A percentile compares a stretch with the other conserved stretches of the same genome.
These are phyloP conservation scores for Saccostrea glomerata DNA, from an alignment of 1,140 invertebrate genomes.

Conservation along the genomic window DNA sequence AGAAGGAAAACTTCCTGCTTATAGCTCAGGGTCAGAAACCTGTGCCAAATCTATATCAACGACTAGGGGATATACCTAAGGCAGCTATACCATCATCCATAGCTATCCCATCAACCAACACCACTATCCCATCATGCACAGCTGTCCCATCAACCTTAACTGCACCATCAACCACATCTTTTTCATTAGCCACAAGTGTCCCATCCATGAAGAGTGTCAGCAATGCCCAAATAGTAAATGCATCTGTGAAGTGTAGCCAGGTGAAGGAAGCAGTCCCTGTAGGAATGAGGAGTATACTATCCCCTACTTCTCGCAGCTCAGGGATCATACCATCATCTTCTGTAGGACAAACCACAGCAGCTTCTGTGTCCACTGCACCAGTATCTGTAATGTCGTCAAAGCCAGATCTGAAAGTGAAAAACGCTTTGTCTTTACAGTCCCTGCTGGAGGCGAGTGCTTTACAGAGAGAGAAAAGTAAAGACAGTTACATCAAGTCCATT, in stretches of 20 bases:
- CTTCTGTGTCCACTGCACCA: not conserved
- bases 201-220: constrained; percentile 10
- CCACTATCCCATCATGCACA: not conserved
- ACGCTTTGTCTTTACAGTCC: constrained; percentile 40
- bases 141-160: not conserved
- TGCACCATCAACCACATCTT: constrained; percentile 12
- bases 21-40: constrained; percentile 33
- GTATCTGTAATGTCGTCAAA: not conserved
- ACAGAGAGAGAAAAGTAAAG: constrained; percentile 46
- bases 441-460: constrained; percentile 50
- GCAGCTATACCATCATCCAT: constrained; percentile 20
- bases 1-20: constrained; percentile 45
- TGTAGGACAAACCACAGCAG: not conserved
- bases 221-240: not conserved
- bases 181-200: not conserved
- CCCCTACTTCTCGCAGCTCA: constrained; percentile 22
- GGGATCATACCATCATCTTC: constrained; percentile 33
- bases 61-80: constrained; percentile 18
- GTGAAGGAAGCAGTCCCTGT: not conserved
- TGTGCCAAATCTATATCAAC: constrained; percentile 40
- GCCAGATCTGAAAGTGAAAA: constrained; percentile 29
- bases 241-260: constrained; percentile 5
- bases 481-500: constrained; percentile 25
- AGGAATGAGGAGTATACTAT: constrained; percentile 15
- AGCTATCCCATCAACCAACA: constrained; percentile 16